These are phyloP conservation scores for Drosophila leonis DNA, from an alignment of 2,888 invertebrate genomes.

Conservation along the genomic window DNA sequence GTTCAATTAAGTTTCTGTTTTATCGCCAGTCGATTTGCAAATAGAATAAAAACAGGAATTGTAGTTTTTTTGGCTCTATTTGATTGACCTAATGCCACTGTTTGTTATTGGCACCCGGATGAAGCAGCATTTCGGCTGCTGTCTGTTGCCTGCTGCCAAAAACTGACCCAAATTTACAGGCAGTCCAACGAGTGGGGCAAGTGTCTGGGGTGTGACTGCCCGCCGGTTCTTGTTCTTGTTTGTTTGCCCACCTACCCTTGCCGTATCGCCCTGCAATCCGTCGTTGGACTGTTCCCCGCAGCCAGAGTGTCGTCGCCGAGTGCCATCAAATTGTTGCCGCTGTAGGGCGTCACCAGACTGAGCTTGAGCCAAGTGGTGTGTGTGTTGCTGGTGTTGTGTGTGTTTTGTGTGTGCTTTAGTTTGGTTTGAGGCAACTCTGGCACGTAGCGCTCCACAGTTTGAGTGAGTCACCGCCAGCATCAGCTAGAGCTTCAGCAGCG, in stretches of 20 bases:
- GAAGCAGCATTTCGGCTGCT: conserved; percentile 36
- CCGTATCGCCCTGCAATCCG: conserved; percentile 10
- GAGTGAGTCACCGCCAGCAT: conserved; percentile 48
- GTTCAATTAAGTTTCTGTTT: conserved; percentile 14
- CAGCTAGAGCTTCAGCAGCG: conserved; percentile 18
- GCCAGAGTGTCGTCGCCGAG: conserved; percentile 36
- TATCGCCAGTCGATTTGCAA: conserved; percentile 22
- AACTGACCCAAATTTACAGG: conserved; percentile 75
- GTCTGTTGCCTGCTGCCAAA: conserved; percentile 62
- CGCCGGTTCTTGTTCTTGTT: conserved; percentile 44
- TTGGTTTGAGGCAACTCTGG: conserved; percentile 49
- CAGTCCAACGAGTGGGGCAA: conserved; percentile 21
- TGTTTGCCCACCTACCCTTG: conserved; percentile 48
- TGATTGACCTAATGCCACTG: conserved; percentile 45
- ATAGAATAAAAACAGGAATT: conserved; percentile 12
- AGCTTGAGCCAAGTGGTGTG: conserved; percentile 23
- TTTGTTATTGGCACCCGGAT: conserved; percentile 58
- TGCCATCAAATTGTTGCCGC: conserved; percentile 68
- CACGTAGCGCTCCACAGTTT: conserved; percentile 38
- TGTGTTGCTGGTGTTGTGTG: conserved; percentile 16
- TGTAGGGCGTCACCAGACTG: conserved; percentile 31
- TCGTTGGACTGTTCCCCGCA: conserved; percentile 9
- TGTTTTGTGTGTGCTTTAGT: conserved; percentile 27
- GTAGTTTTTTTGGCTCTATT: conserved; percentile 34
- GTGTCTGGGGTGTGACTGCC: conserved; percentile 11